Evolutionary conservation across 2,888 invertebrate species (phyloP).

Genomic region (Siphonodentalium dalli): DNA sequence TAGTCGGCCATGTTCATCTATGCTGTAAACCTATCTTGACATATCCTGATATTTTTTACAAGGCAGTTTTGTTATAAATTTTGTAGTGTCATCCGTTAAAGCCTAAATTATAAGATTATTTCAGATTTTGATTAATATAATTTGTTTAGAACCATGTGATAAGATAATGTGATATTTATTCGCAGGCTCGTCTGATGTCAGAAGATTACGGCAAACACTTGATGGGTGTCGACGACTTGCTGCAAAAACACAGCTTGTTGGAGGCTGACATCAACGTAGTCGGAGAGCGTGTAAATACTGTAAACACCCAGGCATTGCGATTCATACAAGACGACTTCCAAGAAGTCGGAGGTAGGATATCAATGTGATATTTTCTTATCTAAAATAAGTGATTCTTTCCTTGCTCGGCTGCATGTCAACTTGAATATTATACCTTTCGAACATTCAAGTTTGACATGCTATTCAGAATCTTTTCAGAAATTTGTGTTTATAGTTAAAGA

Average conservation of each 20-base stretch:
- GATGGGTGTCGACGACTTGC: conserved; percentile 99
- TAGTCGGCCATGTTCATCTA: no score
- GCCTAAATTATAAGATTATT: neutral
- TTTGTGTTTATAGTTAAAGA: no score
- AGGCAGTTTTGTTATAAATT: neutral
- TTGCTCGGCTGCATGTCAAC: no score
- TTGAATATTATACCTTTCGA: no score
- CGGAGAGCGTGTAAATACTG: conserved; percentile 95
- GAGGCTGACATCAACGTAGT: conserved; percentile 99
- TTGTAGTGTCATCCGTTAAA: neutral
- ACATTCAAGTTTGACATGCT: no score
- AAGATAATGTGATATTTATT: neutral
- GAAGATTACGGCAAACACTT: conserved; percentile 99
- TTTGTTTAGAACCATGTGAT: no score
- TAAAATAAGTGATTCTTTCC: no score
- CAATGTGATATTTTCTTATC: no score
- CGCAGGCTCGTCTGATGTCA: conserved; percentile 78
- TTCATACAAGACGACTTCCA: conserved; percentile 82
- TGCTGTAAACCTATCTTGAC: no score
- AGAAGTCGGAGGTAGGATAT: conserved; percentile 60
- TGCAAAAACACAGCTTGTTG: conserved; percentile 96
- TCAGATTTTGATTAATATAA: neutral
- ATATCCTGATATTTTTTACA: no score
- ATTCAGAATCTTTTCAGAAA: no score
- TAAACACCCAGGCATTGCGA: conserved; percentile 92